phyloP scores from a whole-genome alignment of 92 coral and sea anemone genomes.

The Desmophyllum pertusum region DNA sequence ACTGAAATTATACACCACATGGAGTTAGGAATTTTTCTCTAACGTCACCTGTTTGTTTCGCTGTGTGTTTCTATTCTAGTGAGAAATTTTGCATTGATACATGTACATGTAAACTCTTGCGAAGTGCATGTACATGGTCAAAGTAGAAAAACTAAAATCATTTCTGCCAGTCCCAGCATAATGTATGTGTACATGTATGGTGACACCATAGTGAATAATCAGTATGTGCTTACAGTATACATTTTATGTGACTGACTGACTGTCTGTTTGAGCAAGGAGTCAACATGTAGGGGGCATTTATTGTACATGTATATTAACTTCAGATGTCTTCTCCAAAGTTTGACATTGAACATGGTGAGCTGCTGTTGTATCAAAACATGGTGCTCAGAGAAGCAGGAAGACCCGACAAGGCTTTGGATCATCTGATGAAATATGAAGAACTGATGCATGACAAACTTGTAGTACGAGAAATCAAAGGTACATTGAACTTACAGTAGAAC shows the following conservation, averaged over 20 bases:
- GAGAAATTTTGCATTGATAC: too few species aligned
- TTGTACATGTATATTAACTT: background rate
- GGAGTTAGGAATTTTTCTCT: too few species aligned
- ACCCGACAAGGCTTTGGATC: conserved; percentile 78
- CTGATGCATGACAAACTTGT: conserved; percentile 88
- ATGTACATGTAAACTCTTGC: too few species aligned
- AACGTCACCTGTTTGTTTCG: too few species aligned
- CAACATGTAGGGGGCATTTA: background rate
- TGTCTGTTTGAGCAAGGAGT: background rate
- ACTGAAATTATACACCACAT: too few species aligned
- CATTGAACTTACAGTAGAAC: background rate
- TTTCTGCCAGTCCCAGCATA: background rate
- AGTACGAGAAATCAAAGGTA: conserved; percentile 91
- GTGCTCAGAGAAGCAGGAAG: conserved; percentile 90
- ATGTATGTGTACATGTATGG: too few species aligned
- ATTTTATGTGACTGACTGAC: background rate
- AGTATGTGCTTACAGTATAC: background rate
- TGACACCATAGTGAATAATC: too few species aligned
- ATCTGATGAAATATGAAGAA: conserved; percentile 69
- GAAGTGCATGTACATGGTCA: too few species aligned
- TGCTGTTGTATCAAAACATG: conserved; percentile 93
- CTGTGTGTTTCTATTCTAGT: too few species aligned
- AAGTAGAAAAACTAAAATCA: background rate
- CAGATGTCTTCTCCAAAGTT: conserved; percentile 77
- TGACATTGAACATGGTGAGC: conserved; percentile 92